Evolutionary conservation across 2,888 invertebrate species (phyloP).

Genomic region (Linyphia triangularis): DNA sequence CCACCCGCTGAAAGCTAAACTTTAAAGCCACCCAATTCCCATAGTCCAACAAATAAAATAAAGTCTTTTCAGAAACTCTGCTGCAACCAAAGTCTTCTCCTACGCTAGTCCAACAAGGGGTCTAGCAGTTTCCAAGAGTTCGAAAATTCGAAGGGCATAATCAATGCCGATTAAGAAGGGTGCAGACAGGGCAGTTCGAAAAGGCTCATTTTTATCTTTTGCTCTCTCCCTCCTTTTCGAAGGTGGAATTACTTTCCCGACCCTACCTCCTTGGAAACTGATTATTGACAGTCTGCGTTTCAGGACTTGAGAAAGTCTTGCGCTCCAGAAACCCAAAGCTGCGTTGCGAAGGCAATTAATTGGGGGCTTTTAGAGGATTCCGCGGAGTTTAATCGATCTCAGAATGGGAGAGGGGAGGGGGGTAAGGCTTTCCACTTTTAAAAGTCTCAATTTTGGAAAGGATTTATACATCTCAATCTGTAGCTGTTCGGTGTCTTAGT

Average conservation of each 20-base stretch:
- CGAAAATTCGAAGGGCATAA: slow-evolving; percentile 57
- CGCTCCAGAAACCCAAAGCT: slow-evolving; percentile 23
- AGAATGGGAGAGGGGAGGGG: slow-evolving; percentile 14
- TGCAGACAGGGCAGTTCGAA: slow-evolving; percentile 47
- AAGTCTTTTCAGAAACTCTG: not conserved
- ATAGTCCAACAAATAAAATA: slow-evolving; percentile 17
- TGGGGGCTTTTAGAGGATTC: slow-evolving; percentile 54
- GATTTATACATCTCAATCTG: not conserved
- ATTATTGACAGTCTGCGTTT: slow-evolving; percentile 56
- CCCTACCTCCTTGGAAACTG: slow-evolving; percentile 36
- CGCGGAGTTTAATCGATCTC: slow-evolving; percentile 57
- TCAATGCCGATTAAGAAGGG: slow-evolving; percentile 67
- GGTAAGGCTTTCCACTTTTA: slow-evolving; percentile 8
- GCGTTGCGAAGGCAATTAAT: slow-evolving; percentile 51
- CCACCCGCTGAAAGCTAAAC: not conserved
- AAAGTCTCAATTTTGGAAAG: not conserved
- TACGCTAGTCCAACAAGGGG: slow-evolving; percentile 22
- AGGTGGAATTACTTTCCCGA: too few species aligned
- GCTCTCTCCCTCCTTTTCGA: too few species aligned
- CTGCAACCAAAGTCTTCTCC: not conserved
- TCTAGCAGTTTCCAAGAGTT: slow-evolving; percentile 34
- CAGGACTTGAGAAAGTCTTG: not conserved
- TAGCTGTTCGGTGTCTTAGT: too few species aligned
- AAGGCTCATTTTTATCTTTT: slow-evolving; percentile 18
- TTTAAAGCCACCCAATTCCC: not conserved